Conservation (phyloP, 2,888 invertebrate genomes). For the Conops quadrifasciatus region DNA sequence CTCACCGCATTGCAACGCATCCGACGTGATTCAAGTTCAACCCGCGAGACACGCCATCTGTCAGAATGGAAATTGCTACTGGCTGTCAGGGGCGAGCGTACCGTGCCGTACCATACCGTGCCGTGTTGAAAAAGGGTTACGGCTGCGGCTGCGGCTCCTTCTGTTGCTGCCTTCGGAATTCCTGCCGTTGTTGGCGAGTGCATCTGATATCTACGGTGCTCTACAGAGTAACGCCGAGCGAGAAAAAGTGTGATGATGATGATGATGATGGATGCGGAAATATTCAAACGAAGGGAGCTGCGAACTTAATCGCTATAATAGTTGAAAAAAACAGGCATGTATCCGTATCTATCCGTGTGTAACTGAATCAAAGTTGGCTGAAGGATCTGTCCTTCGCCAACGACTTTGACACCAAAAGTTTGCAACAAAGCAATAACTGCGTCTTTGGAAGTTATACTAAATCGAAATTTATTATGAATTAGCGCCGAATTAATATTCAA, state of each 20-base stretch:
- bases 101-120: background rate
- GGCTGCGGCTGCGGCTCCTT: conserved; percentile 23
- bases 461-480: no score
- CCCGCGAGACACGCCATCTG: conserved; percentile 58
- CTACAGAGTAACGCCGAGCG: conserved; percentile 2
- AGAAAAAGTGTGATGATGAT: conserved; percentile 12
- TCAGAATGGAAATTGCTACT: conserved; percentile 50
- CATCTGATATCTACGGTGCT: conserved; percentile 27
- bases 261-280: conserved; percentile 4
- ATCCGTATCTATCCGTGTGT: no score
- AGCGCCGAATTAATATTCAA: no score
- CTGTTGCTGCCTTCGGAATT: conserved; percentile 16
- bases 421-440: no score
- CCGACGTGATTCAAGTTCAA: conserved; percentile 49
- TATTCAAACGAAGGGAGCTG: background rate
- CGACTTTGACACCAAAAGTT: no score
- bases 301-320: conserved; percentile 17
- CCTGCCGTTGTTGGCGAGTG: conserved; percentile 28
- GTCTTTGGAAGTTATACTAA: no score
- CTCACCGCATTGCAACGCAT: conserved; percentile 28
- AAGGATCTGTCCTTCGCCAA: no score
- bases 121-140: conserved; percentile 36
- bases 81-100: conserved; percentile 16
- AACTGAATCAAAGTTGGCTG: no score
- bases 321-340: background rate